Evolutionary conservation across 2,888 invertebrate species (phyloP).

Genomic region (Stenichneumon culpator): DNA sequence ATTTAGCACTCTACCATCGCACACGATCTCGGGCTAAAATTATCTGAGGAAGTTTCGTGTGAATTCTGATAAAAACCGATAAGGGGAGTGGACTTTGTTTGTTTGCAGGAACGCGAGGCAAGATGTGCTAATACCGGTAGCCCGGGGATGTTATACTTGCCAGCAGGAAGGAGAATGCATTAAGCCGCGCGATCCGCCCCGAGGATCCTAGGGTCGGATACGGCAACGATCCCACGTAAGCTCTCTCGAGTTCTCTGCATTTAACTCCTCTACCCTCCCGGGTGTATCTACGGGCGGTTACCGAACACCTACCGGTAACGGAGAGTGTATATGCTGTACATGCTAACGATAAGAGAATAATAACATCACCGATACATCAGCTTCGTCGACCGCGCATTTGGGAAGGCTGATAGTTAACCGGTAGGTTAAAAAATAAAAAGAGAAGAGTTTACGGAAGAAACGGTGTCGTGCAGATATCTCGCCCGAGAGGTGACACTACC

Average conservation of each 20-base stretch:
- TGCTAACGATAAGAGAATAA: constrained; percentile 77
- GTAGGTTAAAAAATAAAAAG: constrained; percentile 10
- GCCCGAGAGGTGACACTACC: neutral
- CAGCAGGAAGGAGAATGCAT: constrained; percentile 45
- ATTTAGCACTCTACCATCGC: neutral
- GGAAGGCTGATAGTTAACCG: constrained; percentile 38
- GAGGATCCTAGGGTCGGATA: neutral
- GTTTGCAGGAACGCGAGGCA: neutral
- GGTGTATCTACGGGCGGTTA: constrained; percentile 33
- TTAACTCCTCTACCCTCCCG: constrained; percentile 13
- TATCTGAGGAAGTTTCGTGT: neutral
- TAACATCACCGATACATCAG: constrained; percentile 67
- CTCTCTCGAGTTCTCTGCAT: constrained; percentile 31
- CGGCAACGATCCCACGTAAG: constrained; percentile 44
- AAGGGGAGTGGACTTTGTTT: neutral
- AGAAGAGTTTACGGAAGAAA: too few relatives aligned
- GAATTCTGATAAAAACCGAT: neutral
- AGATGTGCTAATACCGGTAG: neutral
- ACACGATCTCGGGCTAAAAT: constrained; percentile 9
- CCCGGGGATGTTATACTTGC: constrained; percentile 22
- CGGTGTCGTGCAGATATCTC: too few relatives aligned
- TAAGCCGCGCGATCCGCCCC: constrained; percentile 19
- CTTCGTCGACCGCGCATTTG: constrained; percentile 33
- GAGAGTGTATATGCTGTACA: neutral
- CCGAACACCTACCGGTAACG: constrained; percentile 21